These are phyloP conservation scores for Nyctibius grandis DNA, from an alignment of 2,797 vertebrate species.

Conservation along the genomic window DNA sequence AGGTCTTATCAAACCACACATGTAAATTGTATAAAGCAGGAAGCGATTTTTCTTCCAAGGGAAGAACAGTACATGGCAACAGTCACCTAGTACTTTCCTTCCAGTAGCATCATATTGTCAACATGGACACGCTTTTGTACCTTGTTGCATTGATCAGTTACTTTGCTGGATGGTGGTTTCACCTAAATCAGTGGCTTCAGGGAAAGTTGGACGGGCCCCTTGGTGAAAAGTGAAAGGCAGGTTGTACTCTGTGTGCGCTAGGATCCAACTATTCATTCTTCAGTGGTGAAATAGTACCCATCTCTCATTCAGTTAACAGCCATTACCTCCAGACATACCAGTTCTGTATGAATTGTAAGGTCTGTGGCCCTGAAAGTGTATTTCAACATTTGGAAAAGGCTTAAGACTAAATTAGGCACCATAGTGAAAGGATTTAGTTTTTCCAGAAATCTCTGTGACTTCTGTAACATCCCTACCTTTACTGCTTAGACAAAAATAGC, in stretches of 20 bases:
- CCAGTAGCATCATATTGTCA: neutral
- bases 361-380: neutral
- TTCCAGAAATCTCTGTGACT: conserved; percentile 17
- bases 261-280: neutral
- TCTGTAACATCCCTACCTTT: conserved; percentile 17
- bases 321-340: neutral
- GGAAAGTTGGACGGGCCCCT: neutral
- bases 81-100: neutral
- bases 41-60: neutral
- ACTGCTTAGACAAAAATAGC: conserved; percentile 21
- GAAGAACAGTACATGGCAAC: neutral
- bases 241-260: neutral
- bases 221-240: neutral
- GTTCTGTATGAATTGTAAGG: neutral
- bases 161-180: neutral
- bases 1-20: neutral
- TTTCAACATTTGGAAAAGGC: conserved; percentile 22
- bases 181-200: neutral
- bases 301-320: neutral
- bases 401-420: conserved; percentile 2
- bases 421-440: neutral
- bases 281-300: neutral
- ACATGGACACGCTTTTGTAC: rapidly evolving
- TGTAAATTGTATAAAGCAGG: neutral
- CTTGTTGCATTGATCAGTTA: neutral